These are phyloP conservation scores for Eupithecia centaureata DNA, from an alignment of 2,888 invertebrate genomes.

Conservation along the genomic window DNA sequence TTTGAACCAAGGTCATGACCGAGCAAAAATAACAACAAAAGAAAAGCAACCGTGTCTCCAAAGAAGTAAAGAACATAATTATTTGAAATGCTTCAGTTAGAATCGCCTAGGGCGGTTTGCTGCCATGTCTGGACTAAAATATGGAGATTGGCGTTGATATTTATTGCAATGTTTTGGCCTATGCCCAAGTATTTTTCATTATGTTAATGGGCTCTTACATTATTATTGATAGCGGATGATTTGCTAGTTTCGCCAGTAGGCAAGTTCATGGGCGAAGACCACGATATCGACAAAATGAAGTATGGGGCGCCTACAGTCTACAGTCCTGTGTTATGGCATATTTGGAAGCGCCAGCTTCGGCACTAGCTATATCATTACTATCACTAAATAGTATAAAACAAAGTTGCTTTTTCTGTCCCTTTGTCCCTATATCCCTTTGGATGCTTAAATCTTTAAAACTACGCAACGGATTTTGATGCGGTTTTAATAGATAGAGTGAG, in stretches of 20 bases:
- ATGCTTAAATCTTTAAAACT: no score
- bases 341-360: not conserved
- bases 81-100: slow-evolving; percentile 1
- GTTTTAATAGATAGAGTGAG: no score
- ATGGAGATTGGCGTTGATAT: slow-evolving; percentile 64
- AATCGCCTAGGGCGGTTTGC: slow-evolving; percentile 47
- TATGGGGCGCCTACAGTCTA: not conserved
- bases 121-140: slow-evolving; percentile 61
- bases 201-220: slow-evolving; percentile 55
- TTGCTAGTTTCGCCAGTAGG: not conserved
- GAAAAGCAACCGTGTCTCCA: slow-evolving; percentile 15
- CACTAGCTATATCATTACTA: not conserved
- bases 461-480: no score
- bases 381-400: no score
- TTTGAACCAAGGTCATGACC: slow-evolving; percentile 42
- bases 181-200: slow-evolving; percentile 67
- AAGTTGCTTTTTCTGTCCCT: no score
- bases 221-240: slow-evolving; percentile 47
- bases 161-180: slow-evolving; percentile 66
- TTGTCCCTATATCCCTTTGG: no score
- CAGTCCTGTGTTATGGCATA: not conserved
- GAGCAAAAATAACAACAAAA: slow-evolving; percentile 11
- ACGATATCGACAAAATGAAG: not conserved
- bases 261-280: not conserved
- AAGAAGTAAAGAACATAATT: not conserved